These are phyloP conservation scores for Semibalanus balanoides DNA, from an alignment of 1,140 invertebrate species.

Conservation along the genomic window DNA sequence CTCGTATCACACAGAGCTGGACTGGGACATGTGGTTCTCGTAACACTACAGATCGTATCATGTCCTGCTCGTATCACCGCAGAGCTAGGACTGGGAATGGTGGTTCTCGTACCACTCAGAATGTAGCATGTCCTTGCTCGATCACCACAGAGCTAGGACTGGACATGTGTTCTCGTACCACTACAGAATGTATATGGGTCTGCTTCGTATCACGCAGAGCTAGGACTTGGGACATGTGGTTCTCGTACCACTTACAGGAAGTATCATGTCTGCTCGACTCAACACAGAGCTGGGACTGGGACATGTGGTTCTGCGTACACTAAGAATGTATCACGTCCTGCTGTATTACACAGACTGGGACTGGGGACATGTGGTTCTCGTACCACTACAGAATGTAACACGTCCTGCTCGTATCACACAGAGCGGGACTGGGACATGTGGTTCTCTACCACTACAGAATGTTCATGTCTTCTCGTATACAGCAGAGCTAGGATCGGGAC, in stretches of 20 bases:
- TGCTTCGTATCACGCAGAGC: too few species aligned
- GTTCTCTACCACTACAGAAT: slow-evolving; percentile 12
- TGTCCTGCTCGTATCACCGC: not conserved
- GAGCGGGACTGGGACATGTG: too few species aligned
- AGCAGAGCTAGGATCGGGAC: too few species aligned
- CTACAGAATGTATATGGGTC: too few species aligned
- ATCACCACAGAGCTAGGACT: slow-evolving; percentile 14
- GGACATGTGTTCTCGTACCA: too few species aligned
- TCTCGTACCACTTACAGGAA: slow-evolving; percentile 13
- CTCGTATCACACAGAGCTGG: too few species aligned
- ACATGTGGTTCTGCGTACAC: slow-evolving; percentile 20
- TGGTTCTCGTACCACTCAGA: slow-evolving; percentile 15
- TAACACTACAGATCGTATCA: slow-evolving; percentile 15
- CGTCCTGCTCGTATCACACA: too few species aligned
- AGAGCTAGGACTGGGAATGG: slow-evolving; percentile 18
- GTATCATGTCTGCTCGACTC: slow-evolving; percentile 9
- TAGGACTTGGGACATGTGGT: too few species aligned
- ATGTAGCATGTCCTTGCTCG: slow-evolving; percentile 12
- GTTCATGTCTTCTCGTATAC: too few species aligned
- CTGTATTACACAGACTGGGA: too few species aligned
- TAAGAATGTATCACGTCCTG: too few species aligned
- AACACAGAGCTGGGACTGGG: slow-evolving; percentile 16
- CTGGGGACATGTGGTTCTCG: slow-evolving; percentile 20
- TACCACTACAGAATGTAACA: too few species aligned
- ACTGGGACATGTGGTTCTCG: slow-evolving; percentile 17